Conservation (phyloP, 2,113 vertebrate species). For the Etheostoma cragini region DNA sequence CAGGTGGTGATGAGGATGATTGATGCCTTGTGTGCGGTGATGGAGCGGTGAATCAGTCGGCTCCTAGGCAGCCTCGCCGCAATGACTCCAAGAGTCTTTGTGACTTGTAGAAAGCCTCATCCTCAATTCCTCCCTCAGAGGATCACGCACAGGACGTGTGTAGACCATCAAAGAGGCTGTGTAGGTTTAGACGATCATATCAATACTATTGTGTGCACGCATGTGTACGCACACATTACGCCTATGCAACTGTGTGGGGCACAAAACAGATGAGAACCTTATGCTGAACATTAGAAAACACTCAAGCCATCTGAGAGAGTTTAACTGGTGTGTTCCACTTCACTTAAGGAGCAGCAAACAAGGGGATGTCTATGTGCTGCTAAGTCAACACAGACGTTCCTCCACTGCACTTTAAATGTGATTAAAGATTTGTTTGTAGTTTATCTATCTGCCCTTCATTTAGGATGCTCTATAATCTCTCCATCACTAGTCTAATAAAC, state of each 20-base stretch:
- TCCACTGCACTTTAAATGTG: constrained; percentile 54
- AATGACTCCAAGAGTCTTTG: constrained; percentile 45
- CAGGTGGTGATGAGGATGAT: constrained; percentile 60
- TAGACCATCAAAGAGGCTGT: constrained; percentile 82
- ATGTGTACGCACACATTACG: constrained; percentile 52
- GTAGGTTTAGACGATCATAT: constrained; percentile 62
- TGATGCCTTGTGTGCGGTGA: constrained; percentile 49
- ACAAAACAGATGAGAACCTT: constrained; percentile 75
- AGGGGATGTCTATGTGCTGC: constrained; percentile 64
- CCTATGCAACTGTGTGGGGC: constrained; percentile 80
- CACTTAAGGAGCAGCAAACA: constrained; percentile 69
- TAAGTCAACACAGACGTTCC: constrained; percentile 71
- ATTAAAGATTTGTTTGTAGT: constrained; percentile 64
- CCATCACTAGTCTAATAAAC: constrained; percentile 41
- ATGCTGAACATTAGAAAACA: constrained; percentile 82
- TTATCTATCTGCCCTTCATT: constrained; percentile 61
- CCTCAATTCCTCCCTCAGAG: constrained; percentile 54
- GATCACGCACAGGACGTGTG: constrained; percentile 44
- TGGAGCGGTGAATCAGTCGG: constrained; percentile 50
- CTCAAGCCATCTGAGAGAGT: constrained; percentile 75
- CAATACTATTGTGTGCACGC: constrained; percentile 56
- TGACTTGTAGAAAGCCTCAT: constrained; percentile 58
- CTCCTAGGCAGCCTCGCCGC: constrained; percentile 29
- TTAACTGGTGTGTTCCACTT: constrained; percentile 75
- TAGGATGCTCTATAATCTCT: constrained; percentile 44